Base-by-base conservation (phyloP, 2,888 invertebrate species). In the Andrena dorsata region DNA sequence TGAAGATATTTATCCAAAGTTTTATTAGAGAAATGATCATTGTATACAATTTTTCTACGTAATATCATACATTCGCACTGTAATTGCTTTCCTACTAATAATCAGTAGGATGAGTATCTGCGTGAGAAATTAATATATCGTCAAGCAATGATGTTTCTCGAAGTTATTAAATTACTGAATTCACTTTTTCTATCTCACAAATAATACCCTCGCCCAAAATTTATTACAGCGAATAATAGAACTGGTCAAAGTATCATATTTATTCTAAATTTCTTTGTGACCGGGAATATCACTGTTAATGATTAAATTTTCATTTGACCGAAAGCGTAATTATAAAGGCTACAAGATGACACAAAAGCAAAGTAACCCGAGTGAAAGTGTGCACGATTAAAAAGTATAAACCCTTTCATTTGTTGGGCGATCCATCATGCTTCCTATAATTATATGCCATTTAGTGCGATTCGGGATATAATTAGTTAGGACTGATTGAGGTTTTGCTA, bases 11-110 rank as follows among this genome's bases (percentile, higher is more conserved):
- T 32, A 30, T 32, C 32, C 7, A 61, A 32, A 30, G 32, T 16
- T 61, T n/a, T n/a, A 32, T 32, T 61, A 61, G 16, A 30, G 61
- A 32, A 32, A 32, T 26, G 30, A 61, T 61, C 32, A 61, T 61
- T 56, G 56, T 56, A 56, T 23, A 56, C 23, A 56, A 56, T 56
- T 4, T 56, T 23, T 13, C 10, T 10, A 23, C 23, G 10, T 56
- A 56, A 56, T 56, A 56, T 56, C 23, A 23, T 26, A 26, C 56
- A 23, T 56, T 56, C 23, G 13, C 23, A 26, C 23, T 56, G 20
- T 56, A 7, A 26, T 56, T 56, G 10, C 23, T 56, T 26, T 56
- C 56, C 10, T 56, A 56, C 56, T 56, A 56, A 56, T 26, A 26
- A 56, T 56, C 10, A 23, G 26, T 56, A 5, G 0, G 23, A 56